These are phyloP conservation scores for Pantala flavescens DNA, from an alignment of 1,140 invertebrate species.

Conservation along the genomic window DNA sequence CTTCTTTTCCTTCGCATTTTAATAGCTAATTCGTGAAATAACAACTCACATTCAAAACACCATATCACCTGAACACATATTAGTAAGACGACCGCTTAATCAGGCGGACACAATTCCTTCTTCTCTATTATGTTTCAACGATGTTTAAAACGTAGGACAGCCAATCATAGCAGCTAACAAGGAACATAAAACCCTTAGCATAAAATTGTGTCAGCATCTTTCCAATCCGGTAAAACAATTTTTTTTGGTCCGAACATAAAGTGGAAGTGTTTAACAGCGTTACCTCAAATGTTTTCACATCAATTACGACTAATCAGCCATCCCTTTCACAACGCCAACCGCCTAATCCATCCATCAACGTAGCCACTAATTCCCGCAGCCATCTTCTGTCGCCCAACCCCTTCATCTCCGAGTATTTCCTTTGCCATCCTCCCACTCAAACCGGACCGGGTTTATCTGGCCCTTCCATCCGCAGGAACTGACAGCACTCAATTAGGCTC, in stretches of 20 bases:
- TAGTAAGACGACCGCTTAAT: too few relatives aligned
- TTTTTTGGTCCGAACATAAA: neutral
- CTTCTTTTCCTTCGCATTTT: too few relatives aligned
- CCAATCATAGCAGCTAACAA: too few relatives aligned
- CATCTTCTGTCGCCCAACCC: neutral
- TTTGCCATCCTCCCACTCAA: neutral
- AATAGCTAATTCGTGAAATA: too few relatives aligned
- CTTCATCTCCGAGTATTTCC: neutral
- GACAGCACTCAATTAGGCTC: constrained; percentile 4
- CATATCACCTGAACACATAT: too few relatives aligned
- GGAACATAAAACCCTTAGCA: too few relatives aligned
- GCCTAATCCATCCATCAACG: constrained; percentile 4
- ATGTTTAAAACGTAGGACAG: too few relatives aligned
- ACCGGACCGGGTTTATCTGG: neutral
- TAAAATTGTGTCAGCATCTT: neutral
- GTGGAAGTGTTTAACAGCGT: neutral
- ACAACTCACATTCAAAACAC: too few relatives aligned
- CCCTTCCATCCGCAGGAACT: constrained; percentile 6
- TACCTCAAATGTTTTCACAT: constrained; percentile 5
- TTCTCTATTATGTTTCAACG: too few relatives aligned
- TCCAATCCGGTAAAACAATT: neutral
- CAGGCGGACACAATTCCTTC: too few relatives aligned
- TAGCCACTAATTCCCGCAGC: neutral
- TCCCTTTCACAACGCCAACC: neutral
- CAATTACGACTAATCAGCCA: constrained; percentile 5